Conservation (phyloP, 2,113 vertebrate species). For the Chloebia gouldiae region DNA sequence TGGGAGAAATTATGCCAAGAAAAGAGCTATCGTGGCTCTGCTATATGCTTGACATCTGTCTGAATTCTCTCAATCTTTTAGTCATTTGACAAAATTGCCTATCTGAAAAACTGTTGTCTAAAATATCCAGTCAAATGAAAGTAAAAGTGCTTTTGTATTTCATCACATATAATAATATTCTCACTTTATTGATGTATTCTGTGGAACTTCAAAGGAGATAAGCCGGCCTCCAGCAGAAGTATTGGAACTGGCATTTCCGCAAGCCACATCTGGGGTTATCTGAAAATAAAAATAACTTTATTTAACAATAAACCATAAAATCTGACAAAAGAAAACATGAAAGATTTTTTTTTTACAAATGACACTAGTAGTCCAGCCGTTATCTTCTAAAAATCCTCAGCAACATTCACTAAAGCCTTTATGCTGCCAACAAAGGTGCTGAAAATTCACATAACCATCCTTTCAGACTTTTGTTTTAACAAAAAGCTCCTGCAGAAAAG, state of each 20-base stretch:
- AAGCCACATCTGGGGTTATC: conserved; percentile 85
- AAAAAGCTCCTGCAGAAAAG: not conserved
- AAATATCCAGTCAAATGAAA: not conserved
- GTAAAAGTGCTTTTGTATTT: not conserved
- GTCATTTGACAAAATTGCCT: not conserved
- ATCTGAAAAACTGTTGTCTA: not conserved
- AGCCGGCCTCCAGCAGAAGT: conserved; percentile 86
- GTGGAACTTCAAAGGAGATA: conserved; percentile 87
- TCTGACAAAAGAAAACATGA: not conserved
- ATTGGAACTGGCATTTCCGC: conserved; percentile 87
- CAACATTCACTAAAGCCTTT: not conserved
- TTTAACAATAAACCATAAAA: not conserved
- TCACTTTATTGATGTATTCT: conserved; percentile 96
- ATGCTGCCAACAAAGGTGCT: not conserved
- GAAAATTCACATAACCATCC: not conserved
- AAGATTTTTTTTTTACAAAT: not conserved
- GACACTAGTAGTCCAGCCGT: not conserved
- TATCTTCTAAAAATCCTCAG: not conserved
- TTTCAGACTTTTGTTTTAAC: not conserved
- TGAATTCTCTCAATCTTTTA: not conserved
- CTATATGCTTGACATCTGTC: not conserved
- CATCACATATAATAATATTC: conserved; percentile 8
- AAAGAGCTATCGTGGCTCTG: not conserved
- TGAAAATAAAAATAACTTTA: conserved; percentile 40
- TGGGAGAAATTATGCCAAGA: not conserved